Conservation (phyloP, 2,888 invertebrate genomes). For the Mamestra brassicae region DNA sequence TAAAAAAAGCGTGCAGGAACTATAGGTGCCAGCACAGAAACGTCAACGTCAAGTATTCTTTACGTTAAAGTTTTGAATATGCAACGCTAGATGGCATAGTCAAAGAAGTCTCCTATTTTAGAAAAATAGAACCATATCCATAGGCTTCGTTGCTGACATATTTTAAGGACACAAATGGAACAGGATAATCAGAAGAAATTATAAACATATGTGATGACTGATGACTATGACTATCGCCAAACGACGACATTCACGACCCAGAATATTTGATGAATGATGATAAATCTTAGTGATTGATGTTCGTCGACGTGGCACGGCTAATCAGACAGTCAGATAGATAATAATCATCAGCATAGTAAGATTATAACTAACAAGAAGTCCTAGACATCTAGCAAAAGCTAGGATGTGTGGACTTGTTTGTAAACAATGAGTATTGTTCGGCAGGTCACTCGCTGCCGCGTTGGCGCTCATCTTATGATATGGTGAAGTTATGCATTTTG, state of each 20-base stretch:
- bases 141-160: not conserved
- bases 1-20: no score
- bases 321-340: not conserved
- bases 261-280: not conserved
- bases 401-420: slow-evolving; percentile 30
- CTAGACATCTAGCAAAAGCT: not conserved
- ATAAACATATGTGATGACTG: no score
- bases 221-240: not conserved
- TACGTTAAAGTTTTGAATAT: no score
- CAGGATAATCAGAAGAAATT: not conserved
- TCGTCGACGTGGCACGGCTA: not conserved
- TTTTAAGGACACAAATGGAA: not conserved
- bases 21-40: no score
- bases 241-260: not conserved
- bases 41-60: no score
- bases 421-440: slow-evolving; percentile 49
- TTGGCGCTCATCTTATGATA: slow-evolving; percentile 30
- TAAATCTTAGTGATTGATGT: not conserved
- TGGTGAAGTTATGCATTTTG: slow-evolving; percentile 10
- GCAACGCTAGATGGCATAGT: no score
- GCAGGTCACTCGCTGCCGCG: slow-evolving; percentile 1
- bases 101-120: no score
- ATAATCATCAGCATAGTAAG: not conserved
- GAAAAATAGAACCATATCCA: not conserved
- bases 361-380: slow-evolving; percentile 22